Evolutionary conservation across 2,888 invertebrate genomes (phyloP).

Genomic region (Agrilus biguttatus): DNA sequence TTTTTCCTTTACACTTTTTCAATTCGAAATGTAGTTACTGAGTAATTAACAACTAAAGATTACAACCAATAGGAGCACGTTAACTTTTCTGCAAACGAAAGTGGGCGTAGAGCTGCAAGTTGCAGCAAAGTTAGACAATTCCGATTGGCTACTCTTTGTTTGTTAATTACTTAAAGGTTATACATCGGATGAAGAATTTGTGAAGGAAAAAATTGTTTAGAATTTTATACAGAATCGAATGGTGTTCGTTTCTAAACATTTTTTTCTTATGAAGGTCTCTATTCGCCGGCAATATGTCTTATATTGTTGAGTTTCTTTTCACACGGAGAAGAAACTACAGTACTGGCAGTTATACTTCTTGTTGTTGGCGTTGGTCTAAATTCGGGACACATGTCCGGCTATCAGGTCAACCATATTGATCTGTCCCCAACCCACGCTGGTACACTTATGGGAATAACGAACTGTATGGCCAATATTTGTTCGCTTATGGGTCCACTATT

Average conservation of each 20-base stretch:
- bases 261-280: constrained; percentile 35
- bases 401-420: constrained; percentile 63
- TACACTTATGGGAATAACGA: constrained; percentile 66
- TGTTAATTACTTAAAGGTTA: no score
- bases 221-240: not conserved
- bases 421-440: constrained; percentile 69
- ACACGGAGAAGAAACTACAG: constrained; percentile 37
- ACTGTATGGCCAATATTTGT: constrained; percentile 55
- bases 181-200: not conserved
- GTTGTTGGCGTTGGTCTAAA: constrained; percentile 56
- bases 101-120: no score
- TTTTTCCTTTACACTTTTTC: not conserved
- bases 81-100: no score
- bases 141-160: no score
- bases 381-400: constrained; percentile 55
- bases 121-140: no score
- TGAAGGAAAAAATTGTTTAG: not conserved
- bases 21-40: no score
- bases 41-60: no score
- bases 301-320: constrained; percentile 42
- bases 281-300: constrained; percentile 56
- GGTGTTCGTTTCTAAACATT: not conserved
- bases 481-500: constrained; percentile 60
- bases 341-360: constrained; percentile 47
- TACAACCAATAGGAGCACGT: no score